Base-by-base conservation (phyloP, 2,888 invertebrate genomes). In the Thysanoteuthis rhombus region DNA sequence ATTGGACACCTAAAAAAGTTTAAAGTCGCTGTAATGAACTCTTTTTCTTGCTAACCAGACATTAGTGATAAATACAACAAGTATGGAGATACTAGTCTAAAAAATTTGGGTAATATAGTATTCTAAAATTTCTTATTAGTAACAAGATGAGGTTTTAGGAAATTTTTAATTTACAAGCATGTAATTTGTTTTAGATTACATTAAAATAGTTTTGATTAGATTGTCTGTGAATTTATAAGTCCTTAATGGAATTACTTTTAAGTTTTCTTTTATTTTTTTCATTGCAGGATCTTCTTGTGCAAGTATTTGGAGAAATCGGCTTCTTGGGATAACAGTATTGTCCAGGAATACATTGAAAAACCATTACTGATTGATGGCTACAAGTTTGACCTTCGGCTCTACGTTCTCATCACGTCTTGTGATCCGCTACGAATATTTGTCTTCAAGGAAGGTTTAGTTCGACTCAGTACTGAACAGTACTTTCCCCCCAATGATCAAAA, bases 321-420 rank as follows among this genome's bases (percentile, higher is more conserved):
- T 25, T 95, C 95, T 12, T 95, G 95, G 52, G 97, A 97, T 93
- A 96, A 97, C 94, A 96, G 95, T 93, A 96, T 97, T 90, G 96
- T 97, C 19, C 97, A 97, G 94, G 97, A 97, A 95, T 97, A 97
- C 95, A 95, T 97, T 16, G 96, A 97, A 94, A 97, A 97, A 94
- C 97, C 97, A 0, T 95, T 97, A 91, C 95, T 97, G 45, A 94
- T 97, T 93, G 97, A 97, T 93, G 97, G 97, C 22, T 97, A 96
- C 95, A 97, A 97, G 95, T 97, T 96, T 95, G 97, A 97, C 94
- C 95, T 97, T 93, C 95, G 97, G 32, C 96, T 97, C 52, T 97
- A 97, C 94, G 97, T 97, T 10, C 95, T 97, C 10, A 95, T 97
- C 40, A 97, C 97, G 4, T 97, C 97, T n/a, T 97, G 97, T 95